These are phyloP conservation scores for Aspiorhynchus laticeps DNA, from an alignment of 2,113 vertebrate genomes.

Conservation along the genomic window DNA sequence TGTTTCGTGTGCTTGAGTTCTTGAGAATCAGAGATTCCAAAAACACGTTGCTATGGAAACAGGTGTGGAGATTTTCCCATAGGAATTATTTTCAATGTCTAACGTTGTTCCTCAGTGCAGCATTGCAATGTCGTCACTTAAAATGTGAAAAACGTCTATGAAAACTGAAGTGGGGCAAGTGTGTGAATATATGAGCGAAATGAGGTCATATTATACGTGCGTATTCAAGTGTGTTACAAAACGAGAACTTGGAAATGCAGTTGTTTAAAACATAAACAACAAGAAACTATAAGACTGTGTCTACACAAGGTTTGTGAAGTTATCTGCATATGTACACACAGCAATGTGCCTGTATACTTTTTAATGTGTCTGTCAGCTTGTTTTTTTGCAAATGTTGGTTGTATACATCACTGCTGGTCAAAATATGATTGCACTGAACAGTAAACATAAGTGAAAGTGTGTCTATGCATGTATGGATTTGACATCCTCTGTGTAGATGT, in stretches of 20 bases:
- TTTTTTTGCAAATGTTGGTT: slow-evolving; percentile 19
- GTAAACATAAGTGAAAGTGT: slow-evolving; percentile 27
- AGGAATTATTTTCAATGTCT: slow-evolving; percentile 27
- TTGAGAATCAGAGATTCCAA: slow-evolving; percentile 86
- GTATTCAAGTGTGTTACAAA: neutral
- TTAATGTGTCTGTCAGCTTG: slow-evolving; percentile 6
- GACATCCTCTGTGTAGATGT: slow-evolving; percentile 32
- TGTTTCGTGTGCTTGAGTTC: slow-evolving; percentile 95
- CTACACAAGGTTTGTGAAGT: slow-evolving; percentile 23
- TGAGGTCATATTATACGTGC: neutral
- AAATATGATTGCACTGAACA: slow-evolving; percentile 29
- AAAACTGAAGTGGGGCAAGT: slow-evolving; percentile 63
- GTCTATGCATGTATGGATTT: slow-evolving; percentile 26
- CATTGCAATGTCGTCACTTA: slow-evolving; percentile 76
- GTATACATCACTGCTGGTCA: neutral
- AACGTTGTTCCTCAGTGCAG: slow-evolving; percentile 75
- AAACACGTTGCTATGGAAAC: slow-evolving; percentile 84
- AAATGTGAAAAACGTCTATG: slow-evolving; percentile 72
- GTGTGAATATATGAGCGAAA: neutral
- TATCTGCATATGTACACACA: slow-evolving; percentile 43
- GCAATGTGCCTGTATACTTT: neutral
- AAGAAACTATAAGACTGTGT: slow-evolving; percentile 29
- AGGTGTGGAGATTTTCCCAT: slow-evolving; percentile 69
- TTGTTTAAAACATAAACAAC: slow-evolving; percentile 6
- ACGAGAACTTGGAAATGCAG: slow-evolving; percentile 35